These are phyloP conservation scores for Dastarcus helophoroides DNA, from an alignment of 2,888 invertebrate species.

Conservation along the genomic window DNA sequence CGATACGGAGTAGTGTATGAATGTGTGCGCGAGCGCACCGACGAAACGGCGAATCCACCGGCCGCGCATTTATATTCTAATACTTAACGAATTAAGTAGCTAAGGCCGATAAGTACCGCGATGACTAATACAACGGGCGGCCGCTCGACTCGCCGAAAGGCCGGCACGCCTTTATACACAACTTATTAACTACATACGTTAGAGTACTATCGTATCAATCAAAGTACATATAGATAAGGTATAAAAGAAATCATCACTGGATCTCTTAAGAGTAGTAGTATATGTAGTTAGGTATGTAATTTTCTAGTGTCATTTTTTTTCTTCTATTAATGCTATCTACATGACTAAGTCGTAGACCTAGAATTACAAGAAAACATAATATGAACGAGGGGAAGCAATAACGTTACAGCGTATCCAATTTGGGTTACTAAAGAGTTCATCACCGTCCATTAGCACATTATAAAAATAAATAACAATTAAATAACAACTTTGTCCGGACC, in stretches of 20 bases:
- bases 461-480: no score
- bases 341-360: slow-evolving; percentile 35
- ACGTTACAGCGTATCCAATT: not conserved
- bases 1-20: slow-evolving; percentile 38
- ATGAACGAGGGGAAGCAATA: slow-evolving; percentile 33
- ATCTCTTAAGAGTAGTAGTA: slow-evolving; percentile 17
- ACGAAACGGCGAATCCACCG: no score
- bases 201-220: slow-evolving; percentile 28
- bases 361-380: slow-evolving; percentile 34
- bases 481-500: no score
- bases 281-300: slow-evolving; percentile 16
- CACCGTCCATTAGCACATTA: slow-evolving; percentile 17
- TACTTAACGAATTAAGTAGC: slow-evolving; percentile 16
- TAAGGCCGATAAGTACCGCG: slow-evolving; percentile 22
- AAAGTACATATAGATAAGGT: slow-evolving; percentile 32
- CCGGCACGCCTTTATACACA: slow-evolving; percentile 34
- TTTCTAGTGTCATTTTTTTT: slow-evolving; percentile 20
- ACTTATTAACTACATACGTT: slow-evolving; percentile 32
- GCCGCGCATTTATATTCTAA: no score
- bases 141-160: slow-evolving; percentile 18
- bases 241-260: slow-evolving; percentile 28
- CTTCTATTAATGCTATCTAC: slow-evolving; percentile 27
- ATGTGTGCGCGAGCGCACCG: slow-evolving; percentile 36
- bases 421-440: slow-evolving; percentile 5
- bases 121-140: not conserved